Percentiles rank a stretch among this genome's conserved stretches.
Evolutionary conservation across 37 sponge, comb jelly and placozoan genomes (phyloP).

Genomic region (Crambe crambe): DNA sequence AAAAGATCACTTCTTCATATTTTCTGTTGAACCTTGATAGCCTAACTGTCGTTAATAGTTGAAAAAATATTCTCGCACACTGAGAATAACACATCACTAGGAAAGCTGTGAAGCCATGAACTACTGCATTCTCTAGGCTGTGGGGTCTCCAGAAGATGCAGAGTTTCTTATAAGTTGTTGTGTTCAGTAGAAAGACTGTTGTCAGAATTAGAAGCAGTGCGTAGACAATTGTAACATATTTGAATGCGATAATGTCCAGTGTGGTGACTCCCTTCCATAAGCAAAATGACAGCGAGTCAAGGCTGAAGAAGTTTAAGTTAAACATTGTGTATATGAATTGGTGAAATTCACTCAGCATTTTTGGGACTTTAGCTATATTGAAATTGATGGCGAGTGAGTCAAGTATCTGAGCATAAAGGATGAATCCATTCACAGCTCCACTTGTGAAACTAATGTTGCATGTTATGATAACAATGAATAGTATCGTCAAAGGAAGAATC

Average conservation of each 20-base stretch:
- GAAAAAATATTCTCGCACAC: slow-evolving; percentile 29
- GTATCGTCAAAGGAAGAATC: background rate
- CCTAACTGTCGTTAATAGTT: background rate
- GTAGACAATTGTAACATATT: slow-evolving; percentile 40
- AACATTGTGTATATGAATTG: background rate
- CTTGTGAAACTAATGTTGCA: slow-evolving; percentile 19
- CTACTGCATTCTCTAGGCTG: background rate
- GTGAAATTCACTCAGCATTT: background rate
- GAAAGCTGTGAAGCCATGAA: slow-evolving; percentile 46
- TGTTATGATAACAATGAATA: slow-evolving; percentile 2
- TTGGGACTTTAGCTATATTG: background rate
- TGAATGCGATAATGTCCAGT: slow-evolving; percentile 38
- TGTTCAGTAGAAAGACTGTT: background rate
- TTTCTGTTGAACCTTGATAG: background rate
- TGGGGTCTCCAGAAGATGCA: background rate
- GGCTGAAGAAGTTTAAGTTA: slow-evolving; percentile 43
- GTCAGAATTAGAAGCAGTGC: slow-evolving; percentile 17
- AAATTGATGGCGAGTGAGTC: background rate
- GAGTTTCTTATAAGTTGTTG: background rate
- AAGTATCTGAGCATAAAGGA: slow-evolving; percentile 9
- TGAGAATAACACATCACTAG: slow-evolving; percentile 43
- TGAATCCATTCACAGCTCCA: slow-evolving; percentile 9
- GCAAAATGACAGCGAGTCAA: slow-evolving; percentile 40
- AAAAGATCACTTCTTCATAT: background rate
- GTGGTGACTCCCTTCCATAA: slow-evolving; percentile 41